Conservation (phyloP, 1,140 invertebrate species). For the Aphis craccivora region DNA sequence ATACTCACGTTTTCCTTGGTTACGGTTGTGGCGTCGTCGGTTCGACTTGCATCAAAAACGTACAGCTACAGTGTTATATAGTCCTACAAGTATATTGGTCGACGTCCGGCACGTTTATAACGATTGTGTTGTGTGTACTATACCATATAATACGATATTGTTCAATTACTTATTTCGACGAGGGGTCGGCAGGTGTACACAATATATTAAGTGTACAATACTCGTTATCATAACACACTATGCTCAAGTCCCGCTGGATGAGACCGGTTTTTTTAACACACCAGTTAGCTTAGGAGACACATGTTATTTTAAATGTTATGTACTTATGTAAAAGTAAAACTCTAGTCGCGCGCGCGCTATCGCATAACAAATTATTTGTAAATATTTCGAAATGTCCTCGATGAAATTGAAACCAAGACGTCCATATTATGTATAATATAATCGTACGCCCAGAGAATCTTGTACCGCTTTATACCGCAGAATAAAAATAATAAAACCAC, state of each 20-base stretch:
- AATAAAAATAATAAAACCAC: no score
- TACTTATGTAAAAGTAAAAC: conserved; percentile 2
- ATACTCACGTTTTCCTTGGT: neutral
- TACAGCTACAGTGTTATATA: neutral
- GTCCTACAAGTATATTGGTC: neutral
- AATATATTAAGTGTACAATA: neutral
- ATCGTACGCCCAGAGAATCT: no score
- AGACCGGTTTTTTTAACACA: neutral
- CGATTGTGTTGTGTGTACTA: neutral
- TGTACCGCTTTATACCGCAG: no score
- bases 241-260: no score
- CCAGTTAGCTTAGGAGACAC: neutral
- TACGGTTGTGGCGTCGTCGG: neutral
- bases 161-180: neutral
- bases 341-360: neutral
- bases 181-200: neutral
- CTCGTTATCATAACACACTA: neutral
- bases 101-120: neutral
- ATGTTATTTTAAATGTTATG: neutral
- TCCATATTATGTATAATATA: no score
- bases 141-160: neutral
- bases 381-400: neutral
- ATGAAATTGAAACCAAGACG: neutral
- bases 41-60: neutral
- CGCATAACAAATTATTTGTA: neutral